Conservation (phyloP, 2,113 vertebrate genomes). For the Prochilodus magdalenae region DNA sequence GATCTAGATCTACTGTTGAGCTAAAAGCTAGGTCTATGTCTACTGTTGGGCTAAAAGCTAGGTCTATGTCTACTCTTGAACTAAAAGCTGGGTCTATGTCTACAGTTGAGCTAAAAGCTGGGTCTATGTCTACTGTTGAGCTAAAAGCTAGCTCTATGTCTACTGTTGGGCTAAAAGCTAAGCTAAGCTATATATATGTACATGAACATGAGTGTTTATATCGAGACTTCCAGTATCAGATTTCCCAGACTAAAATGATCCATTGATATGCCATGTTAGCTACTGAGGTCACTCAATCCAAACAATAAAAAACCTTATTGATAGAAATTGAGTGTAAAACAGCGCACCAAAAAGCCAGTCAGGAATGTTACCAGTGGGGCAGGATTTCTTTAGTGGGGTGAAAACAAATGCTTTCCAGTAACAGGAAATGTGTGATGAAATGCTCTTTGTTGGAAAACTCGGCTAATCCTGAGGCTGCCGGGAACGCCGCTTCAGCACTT, state of each 20-base stretch:
- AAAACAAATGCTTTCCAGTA: constrained; percentile 13
- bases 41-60: too few species aligned
- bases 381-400: neutral
- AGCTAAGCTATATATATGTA: neutral
- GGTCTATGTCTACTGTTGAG: too few species aligned
- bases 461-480: neutral
- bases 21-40: too few species aligned
- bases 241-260: neutral
- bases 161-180: neutral
- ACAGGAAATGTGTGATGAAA: constrained; percentile 18
- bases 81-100: too few species aligned
- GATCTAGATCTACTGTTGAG: too few species aligned
- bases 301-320: neutral
- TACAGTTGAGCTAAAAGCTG: too few species aligned
- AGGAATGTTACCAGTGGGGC: neutral
- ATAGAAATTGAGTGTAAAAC: neutral
- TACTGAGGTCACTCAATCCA: neutral
- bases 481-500: neutral
- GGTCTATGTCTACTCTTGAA: too few species aligned
- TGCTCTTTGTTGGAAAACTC: constrained; percentile 19
- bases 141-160: too few species aligned
- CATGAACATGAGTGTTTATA: neutral
- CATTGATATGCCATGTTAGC: neutral
- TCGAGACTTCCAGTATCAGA: neutral
- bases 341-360: neutral